Base-by-base conservation (phyloP, 2,888 invertebrate genomes). In the Augiades crinisus region DNA sequence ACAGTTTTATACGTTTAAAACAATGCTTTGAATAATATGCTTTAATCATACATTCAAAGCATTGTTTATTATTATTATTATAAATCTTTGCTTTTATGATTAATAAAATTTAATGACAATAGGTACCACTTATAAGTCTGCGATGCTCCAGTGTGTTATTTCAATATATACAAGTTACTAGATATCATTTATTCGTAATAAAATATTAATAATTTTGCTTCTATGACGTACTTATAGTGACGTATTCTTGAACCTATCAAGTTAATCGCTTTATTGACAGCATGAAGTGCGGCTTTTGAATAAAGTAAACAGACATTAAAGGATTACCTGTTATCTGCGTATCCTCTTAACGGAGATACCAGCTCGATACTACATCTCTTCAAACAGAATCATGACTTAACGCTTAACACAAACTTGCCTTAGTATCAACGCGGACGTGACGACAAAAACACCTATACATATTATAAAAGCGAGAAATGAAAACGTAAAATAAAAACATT, bases 401-500 rank as follows among this genome's bases (percentile, higher is more conserved):
- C 58, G 53, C 60, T 68, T 61, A 70, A 67, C 68, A 41, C 63
- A 60, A 60, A 60, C 59, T 61, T 47, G 58, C 52, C 59, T 43
- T 41, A 53, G 58, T 43, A 10, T 2, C 37, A 47, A 41, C 19
- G 44, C 51, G 36, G 13, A 55, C 65, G 57, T 59, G 64, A 62
- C 57, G 60, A 55, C 45, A 54, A 5, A 22, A 47, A 33, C 30
- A 40, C 56, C 49, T 41, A 54, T 53, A 54, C 59, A 43, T 55
- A 53, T 56, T 40, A 33, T 40, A 55, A 59, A 57, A 54, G 33
- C 47, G 46, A 61, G 62, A 68, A 74, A 73, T 68, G 63, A 59
- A 57, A 70, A 64, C 68, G 60, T 68, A 62, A 65, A 65, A 66
- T 63, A 71, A 72, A 70, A 70, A 67, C 60, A 66, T 71, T 70